Percentiles rank a stretch among this genome's conserved stretches.
Evolutionary conservation across 1,140 invertebrate species (phyloP).

Genomic region (Ectropis grisescens): DNA sequence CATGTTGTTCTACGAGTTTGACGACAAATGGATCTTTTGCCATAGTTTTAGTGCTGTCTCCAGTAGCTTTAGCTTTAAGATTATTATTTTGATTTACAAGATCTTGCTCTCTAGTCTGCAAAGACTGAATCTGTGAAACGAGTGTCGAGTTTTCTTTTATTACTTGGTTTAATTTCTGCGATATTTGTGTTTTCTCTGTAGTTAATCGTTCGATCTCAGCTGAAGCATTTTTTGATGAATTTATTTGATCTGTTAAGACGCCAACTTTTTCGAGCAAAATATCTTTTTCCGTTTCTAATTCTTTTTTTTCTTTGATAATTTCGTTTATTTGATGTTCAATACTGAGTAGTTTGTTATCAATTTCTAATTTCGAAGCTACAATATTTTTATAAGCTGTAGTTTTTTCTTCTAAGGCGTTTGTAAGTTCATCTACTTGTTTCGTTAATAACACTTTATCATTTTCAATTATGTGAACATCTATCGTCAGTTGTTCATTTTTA

Average conservation of each 20-base stretch:
- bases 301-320: conserved; percentile 29
- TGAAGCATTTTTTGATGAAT: too few species aligned
- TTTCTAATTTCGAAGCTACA: conserved; percentile 23
- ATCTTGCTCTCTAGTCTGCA: too few species aligned
- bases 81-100: conserved; percentile 21
- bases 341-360: conserved; percentile 37
- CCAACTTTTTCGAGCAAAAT: conserved; percentile 25
- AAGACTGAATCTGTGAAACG: too few species aligned
- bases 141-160: conserved; percentile 27
- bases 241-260: conserved; percentile 4
- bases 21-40: too few species aligned
- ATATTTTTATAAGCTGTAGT: conserved; percentile 26
- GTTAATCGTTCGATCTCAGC: too few species aligned
- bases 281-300: conserved; percentile 27
- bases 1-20: conserved; percentile 23
- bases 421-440: conserved; percentile 53
- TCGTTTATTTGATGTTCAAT: conserved; percentile 30
- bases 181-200: conserved; percentile 16
- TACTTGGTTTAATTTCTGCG: conserved; percentile 14
- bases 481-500: conserved; percentile 57
- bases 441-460: conserved; percentile 62
- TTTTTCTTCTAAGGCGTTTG: conserved; percentile 25
- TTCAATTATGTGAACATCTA: conserved; percentile 58
- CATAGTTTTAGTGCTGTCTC: conserved; percentile 22
- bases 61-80: conserved; percentile 21